Evolutionary conservation across 1,140 invertebrate genomes (phyloP).

Genomic region (Drosophila dunni): DNA sequence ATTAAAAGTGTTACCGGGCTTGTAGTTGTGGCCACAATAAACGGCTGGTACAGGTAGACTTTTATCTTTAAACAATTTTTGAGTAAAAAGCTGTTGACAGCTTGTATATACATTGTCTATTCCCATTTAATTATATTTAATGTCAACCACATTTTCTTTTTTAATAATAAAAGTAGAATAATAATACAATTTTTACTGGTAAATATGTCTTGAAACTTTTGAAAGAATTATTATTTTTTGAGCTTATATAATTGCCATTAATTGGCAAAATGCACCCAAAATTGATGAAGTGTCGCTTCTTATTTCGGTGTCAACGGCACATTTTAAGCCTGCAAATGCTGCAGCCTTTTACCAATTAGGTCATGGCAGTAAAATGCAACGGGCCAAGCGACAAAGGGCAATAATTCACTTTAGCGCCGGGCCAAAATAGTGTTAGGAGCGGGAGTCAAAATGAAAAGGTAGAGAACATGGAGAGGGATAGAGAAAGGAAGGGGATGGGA

Average conservation of each 20-base stretch:
- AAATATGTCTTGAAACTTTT: too few species aligned
- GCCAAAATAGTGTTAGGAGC: background rate
- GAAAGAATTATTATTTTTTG: too few species aligned
- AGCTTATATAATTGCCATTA: background rate
- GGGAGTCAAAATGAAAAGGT: too few species aligned
- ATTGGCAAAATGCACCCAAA: constrained; percentile 7
- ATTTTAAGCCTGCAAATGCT: constrained; percentile 30
- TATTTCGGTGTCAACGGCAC: constrained; percentile 6
- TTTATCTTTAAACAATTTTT: too few species aligned
- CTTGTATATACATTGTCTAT: too few species aligned
- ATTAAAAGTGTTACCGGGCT: constrained; percentile 51
- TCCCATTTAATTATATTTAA: too few species aligned
- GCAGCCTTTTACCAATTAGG: constrained; percentile 43
- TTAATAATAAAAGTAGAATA: too few species aligned
- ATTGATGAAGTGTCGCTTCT: constrained; percentile 31
- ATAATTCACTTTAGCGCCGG: constrained; percentile 32
- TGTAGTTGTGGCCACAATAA: constrained; percentile 1
- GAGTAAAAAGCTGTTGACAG: too few species aligned
- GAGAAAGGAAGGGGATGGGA: background rate
- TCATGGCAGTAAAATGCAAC: constrained; percentile 42
- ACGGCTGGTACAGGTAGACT: background rate
- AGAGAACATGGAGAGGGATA: too few species aligned
- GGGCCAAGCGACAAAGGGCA: constrained; percentile 17
- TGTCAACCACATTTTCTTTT: too few species aligned
- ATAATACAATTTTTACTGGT: too few species aligned